Evolutionary conservation across 2,888 invertebrate species (phyloP).

Genomic region (Nycteola revayana): DNA sequence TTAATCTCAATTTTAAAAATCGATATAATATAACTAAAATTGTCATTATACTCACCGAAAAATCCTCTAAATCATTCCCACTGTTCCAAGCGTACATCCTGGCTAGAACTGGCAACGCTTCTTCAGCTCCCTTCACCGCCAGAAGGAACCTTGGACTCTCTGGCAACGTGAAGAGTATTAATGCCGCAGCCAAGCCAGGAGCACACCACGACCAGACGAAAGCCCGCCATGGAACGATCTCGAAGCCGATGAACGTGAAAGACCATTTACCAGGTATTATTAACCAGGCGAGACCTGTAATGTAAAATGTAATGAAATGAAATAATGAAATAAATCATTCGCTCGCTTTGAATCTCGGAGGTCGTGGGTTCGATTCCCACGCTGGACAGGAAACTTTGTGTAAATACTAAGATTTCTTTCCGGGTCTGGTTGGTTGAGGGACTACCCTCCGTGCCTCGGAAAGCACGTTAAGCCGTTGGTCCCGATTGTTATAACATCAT

Average conservation of each 20-base stretch:
- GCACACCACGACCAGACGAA: slow-evolving; percentile 85
- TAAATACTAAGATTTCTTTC: too few relatives aligned
- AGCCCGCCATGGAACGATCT: slow-evolving; percentile 88
- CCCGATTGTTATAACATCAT: too few relatives aligned
- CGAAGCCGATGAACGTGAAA: slow-evolving; percentile 58
- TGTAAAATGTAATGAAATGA: slow-evolving; percentile 43
- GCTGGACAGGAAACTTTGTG: too few relatives aligned
- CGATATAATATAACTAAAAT: too few relatives aligned
- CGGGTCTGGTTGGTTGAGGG: too few relatives aligned
- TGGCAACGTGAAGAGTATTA: slow-evolving; percentile 82
- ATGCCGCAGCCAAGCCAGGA: slow-evolving; percentile 83
- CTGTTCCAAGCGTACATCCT: slow-evolving; percentile 80
- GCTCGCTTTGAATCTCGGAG: too few relatives aligned
- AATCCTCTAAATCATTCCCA: slow-evolving; percentile 45
- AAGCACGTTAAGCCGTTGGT: too few relatives aligned
- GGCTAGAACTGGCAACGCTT: slow-evolving; percentile 83
- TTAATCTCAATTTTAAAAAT: too few relatives aligned
- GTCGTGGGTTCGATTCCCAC: too few relatives aligned
- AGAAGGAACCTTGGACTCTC: slow-evolving; percentile 90
- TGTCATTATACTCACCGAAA: slow-evolving; percentile 58
- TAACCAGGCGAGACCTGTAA: slow-evolving; percentile 84
- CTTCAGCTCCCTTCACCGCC: slow-evolving; percentile 81
- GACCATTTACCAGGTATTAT: slow-evolving; percentile 84
- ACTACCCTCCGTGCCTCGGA: too few relatives aligned
- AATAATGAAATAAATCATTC: too few relatives aligned